These are phyloP conservation scores for Melanerpes aurifrons DNA, from an alignment of 2,113 vertebrate species.

Conservation along the genomic window DNA sequence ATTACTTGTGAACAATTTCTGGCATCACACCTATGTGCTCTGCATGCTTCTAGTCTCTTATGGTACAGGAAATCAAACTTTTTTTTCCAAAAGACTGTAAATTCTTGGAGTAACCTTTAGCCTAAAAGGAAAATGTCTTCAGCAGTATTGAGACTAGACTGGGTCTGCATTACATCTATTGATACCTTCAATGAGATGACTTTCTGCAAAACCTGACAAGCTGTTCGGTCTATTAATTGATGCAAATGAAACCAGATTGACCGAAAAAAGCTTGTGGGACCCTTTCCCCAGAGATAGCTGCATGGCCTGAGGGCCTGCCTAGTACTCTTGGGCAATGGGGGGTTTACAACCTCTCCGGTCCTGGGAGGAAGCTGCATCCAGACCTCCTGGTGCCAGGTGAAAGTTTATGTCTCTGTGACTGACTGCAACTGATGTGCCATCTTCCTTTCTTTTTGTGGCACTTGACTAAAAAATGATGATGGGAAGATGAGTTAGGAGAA, in stretches of 20 bases:
- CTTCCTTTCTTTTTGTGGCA: background rate
- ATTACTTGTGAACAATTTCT: background rate
- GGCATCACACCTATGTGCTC: background rate
- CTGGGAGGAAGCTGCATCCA: background rate
- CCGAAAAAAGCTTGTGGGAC: background rate
- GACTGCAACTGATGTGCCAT: background rate
- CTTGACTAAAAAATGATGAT: background rate
- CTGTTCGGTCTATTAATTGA: background rate
- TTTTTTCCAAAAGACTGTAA: background rate
- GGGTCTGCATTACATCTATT: background rate
- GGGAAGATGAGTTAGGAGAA: background rate
- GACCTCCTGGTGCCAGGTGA: background rate
- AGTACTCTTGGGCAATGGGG: accelerated
- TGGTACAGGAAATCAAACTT: background rate
- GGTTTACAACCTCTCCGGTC: background rate
- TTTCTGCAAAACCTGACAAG: background rate
- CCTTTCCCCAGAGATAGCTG: background rate
- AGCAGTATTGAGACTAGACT: background rate
- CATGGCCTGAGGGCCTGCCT: background rate
- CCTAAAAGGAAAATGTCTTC: background rate
- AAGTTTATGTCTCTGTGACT: background rate
- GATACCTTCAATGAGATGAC: background rate
- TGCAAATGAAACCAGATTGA: background rate
- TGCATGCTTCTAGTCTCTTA: background rate
- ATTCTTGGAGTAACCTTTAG: background rate